These are phyloP conservation scores for Eupristina koningsbergeri DNA, from an alignment of 1,140 invertebrate species.

Conservation along the genomic window DNA sequence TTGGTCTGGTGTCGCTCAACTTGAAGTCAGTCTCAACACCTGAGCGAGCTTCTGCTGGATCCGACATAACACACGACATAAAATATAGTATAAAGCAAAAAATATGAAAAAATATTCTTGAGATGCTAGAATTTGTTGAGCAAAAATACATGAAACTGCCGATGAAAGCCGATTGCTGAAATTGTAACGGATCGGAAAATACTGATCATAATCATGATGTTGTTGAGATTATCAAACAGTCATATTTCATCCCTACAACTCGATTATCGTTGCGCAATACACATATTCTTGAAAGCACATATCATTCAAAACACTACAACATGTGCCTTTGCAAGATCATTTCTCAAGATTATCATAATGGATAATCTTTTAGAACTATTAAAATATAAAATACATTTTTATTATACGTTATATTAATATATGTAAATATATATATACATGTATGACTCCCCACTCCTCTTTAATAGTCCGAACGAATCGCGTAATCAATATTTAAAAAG, in stretches of 20 bases:
- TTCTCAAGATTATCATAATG: too few relatives aligned
- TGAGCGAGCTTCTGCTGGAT: background rate
- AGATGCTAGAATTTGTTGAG: background rate
- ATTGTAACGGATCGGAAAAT: background rate
- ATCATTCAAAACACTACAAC: too few relatives aligned
- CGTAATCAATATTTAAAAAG: too few relatives aligned
- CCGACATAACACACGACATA: background rate
- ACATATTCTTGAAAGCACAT: too few relatives aligned
- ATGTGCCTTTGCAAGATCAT: too few relatives aligned
- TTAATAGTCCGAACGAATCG: too few relatives aligned
- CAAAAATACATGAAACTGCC: background rate
- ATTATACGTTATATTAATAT: too few relatives aligned
- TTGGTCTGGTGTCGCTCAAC: background rate
- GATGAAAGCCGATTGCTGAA: background rate
- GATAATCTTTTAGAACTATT: too few relatives aligned
- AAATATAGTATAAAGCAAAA: background rate
- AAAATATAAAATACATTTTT: too few relatives aligned
- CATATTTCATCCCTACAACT: background rate
- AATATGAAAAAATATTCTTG: background rate
- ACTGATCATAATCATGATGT: background rate
- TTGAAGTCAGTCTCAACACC: conserved; percentile 1
- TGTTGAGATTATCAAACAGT: background rate
- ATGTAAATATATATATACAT: too few relatives aligned
- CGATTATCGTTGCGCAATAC: too few relatives aligned
- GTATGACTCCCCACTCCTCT: too few relatives aligned